phyloP scores from a whole-genome alignment of 2,113 vertebrate genomes.

The Orthonyx spaldingii region DNA sequence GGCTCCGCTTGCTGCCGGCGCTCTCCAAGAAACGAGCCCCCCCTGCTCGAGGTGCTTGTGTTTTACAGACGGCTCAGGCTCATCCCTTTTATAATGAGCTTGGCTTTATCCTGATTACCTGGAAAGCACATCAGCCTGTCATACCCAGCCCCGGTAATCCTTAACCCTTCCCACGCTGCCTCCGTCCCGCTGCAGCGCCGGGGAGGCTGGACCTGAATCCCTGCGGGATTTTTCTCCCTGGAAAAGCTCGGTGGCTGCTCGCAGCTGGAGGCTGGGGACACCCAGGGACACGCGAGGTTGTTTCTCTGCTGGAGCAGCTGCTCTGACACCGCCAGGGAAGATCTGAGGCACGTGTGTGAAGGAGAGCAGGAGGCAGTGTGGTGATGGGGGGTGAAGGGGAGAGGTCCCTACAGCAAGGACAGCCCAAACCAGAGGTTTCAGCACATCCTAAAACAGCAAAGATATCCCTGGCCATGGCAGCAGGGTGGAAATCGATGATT shows the following conservation, averaged over 20 bases:
- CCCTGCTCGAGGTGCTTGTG: background rate
- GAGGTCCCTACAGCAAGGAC: background rate
- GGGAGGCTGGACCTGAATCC: accelerated
- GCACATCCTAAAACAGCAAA: background rate
- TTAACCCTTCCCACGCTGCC: background rate
- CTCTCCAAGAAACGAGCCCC: background rate
- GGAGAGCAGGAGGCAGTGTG: background rate
- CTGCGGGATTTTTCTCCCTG: accelerated
- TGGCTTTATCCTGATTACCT: constrained; percentile 38
- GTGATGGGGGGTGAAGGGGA: background rate
- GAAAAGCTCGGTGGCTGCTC: background rate
- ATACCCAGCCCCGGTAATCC: background rate
- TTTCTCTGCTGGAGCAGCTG: background rate
- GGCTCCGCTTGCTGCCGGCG: background rate
- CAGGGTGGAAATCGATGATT: accelerated
- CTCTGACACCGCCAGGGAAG: background rate
- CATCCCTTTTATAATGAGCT: constrained; percentile 20
- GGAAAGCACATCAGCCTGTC: constrained; percentile 33
- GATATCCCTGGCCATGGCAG: accelerated
- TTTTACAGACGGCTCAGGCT: background rate
- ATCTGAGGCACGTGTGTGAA: background rate
- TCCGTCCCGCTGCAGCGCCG: accelerated
- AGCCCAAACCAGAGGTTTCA: background rate
- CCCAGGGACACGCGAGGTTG: background rate
- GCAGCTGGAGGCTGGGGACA: background rate